Evolutionary conservation across 1,140 invertebrate genomes (phyloP).

Genomic region (Helicoverpa armigera): DNA sequence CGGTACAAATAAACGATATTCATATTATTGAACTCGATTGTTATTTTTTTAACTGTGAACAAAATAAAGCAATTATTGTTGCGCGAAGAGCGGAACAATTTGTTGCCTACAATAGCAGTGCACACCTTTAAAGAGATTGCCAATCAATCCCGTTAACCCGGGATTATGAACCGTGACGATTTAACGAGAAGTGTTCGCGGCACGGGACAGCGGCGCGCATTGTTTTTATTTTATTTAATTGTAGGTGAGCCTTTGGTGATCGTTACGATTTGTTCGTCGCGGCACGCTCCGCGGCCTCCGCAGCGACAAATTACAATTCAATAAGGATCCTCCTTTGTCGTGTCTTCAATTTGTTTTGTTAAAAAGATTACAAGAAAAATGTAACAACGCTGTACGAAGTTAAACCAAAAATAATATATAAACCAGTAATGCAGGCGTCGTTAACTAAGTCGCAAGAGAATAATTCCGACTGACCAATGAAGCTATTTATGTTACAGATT

Average conservation of each 20-base stretch:
- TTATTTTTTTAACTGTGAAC: constrained; percentile 27
- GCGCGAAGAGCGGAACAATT: constrained; percentile 56
- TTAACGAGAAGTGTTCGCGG: constrained; percentile 64
- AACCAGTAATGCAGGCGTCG: constrained; percentile 12
- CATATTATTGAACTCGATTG: constrained; percentile 12
- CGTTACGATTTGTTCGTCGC: constrained; percentile 11
- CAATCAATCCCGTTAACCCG: constrained; percentile 62
- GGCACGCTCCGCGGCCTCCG: background rate
- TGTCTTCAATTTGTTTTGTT: constrained; percentile 20
- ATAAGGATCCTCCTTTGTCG: constrained; percentile 13
- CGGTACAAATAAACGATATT: background rate
- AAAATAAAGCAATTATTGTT: constrained; percentile 60
- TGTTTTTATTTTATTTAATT: constrained; percentile 50
- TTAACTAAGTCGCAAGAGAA: constrained; percentile 37
- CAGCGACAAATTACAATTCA: constrained; percentile 27
- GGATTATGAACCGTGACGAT: constrained; percentile 69
- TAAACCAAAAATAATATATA: constrained; percentile 7
- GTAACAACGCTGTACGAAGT: constrained; percentile 1
- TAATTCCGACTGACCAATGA: constrained; percentile 28
- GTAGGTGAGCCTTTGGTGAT: constrained; percentile 23
- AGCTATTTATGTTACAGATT: constrained; percentile 39
- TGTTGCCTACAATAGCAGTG: constrained; percentile 45
- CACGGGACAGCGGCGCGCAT: background rate
- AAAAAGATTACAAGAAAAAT: constrained; percentile 20
- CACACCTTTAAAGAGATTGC: constrained; percentile 51